Evolutionary conservation across 2,113 vertebrate species (phyloP), one percentile per base, ranked within the genome.

Genomic region (Centropristis striata): DNA sequence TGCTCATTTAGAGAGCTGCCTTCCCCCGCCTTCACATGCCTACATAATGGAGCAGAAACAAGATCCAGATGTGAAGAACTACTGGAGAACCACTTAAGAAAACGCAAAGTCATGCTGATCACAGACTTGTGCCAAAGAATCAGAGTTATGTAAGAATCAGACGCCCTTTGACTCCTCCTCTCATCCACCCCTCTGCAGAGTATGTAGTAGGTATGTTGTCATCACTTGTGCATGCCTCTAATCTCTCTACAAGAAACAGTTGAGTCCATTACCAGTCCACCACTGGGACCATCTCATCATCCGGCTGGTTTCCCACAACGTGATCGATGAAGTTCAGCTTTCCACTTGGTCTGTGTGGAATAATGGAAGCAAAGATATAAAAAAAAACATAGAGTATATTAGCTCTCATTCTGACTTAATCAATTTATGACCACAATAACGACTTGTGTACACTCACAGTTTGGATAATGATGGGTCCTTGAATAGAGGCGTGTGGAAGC

Each of bases 261-360:
- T 20, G 42, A 71, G 50, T 32, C n/a, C 8, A 85, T 95, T 92
- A 99, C 98, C 98, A 99, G 28, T 99, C 97, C 0, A 96, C 96
- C 69, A 96, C 95, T 13, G 97, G 88, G 27, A 93, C 86, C 98
- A 99, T 99, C 92, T 98, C 95, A 12, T 97, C 92, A 13, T 99
- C 96, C 0, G 97, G 96, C 74, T 99, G 97, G 89, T 99, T 99
- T 60, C 97, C 98, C 85, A 99, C 98, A 0, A 99, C 91, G 0
- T 99, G 98, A 81, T 99, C 98, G 0, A 99, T 93, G 9, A 98
- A 95, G 88, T 94, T 88, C 4, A 99, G 95, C 18, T 95, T 93
- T 53, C 92, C 78, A 0, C 28, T 90, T 0, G 97, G 96, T 60
- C 98, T 99, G 91, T 0, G 0, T 39, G 50, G 9, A 69, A 20